Evolutionary conservation across 2,113 vertebrate species (phyloP).

Genomic region (Prolemur simus): DNA sequence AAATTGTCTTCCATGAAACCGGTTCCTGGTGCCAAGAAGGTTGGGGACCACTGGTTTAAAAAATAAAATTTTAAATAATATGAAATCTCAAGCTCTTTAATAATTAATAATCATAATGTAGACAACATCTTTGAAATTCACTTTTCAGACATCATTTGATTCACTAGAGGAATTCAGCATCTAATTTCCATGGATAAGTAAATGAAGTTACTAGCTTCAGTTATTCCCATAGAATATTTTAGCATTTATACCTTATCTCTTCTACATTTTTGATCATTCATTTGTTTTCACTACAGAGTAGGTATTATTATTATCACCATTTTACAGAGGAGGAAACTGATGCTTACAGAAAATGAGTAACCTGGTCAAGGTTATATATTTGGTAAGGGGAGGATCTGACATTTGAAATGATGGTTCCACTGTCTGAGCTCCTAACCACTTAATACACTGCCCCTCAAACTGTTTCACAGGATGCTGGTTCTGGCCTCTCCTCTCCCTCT

Average conservation of each 20-base stretch:
- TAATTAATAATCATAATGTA: neutral
- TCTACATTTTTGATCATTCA: neutral
- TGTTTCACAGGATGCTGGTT: neutral
- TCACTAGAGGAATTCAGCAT: neutral
- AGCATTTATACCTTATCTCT: neutral
- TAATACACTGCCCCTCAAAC: accelerated
- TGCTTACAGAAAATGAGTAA: neutral
- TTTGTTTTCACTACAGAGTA: neutral
- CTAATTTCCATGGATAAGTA: neutral
- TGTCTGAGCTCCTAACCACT: neutral
- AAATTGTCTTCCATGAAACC: too few species aligned
- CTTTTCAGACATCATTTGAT: neutral
- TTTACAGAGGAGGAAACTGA: neutral
- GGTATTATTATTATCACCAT: neutral
- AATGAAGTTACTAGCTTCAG: neutral
- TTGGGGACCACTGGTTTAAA: neutral
- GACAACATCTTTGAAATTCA: neutral
- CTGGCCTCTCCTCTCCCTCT: neutral
- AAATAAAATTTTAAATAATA: conserved; percentile 2
- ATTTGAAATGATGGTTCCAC: neutral
- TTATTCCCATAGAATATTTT: neutral
- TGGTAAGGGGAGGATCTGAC: neutral
- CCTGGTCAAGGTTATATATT: neutral
- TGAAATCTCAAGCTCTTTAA: neutral
- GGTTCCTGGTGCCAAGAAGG: too few species aligned